Percentiles rank a stretch among this genome's conserved stretches.
phyloP scores from a whole-genome alignment of 2,888 invertebrate genomes.

The Protonemura montana region DNA sequence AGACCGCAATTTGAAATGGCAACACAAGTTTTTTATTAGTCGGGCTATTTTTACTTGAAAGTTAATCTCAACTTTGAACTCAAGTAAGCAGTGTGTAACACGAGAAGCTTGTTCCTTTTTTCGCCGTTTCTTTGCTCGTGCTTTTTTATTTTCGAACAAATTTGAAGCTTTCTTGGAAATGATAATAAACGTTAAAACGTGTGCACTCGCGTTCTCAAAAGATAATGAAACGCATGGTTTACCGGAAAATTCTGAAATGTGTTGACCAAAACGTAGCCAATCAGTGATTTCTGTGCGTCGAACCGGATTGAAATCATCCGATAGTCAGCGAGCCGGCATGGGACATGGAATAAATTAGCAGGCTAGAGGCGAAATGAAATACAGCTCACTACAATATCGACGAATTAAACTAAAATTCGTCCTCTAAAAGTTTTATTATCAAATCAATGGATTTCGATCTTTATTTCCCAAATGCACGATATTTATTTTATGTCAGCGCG shows the following conservation, averaged over 20 bases:
- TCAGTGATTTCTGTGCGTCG: background rate
- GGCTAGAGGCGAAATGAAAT: background rate
- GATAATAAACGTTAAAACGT: background rate
- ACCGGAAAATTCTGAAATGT: background rate
- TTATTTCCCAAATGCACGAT: constrained; percentile 12
- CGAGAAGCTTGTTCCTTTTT: background rate
- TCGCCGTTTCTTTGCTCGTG: background rate
- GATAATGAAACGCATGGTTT: background rate
- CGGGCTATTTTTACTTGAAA: background rate
- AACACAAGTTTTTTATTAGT: constrained; percentile 17
- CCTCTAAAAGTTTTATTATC: constrained; percentile 12
- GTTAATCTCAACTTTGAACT: background rate
- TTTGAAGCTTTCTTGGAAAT: background rate
- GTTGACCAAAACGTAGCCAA: background rate
- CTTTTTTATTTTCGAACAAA: background rate
- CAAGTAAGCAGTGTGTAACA: background rate
- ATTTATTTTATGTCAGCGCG: background rate
- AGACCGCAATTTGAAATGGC: constrained; percentile 30
- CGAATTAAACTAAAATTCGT: background rate
- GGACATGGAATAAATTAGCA: background rate
- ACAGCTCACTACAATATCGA: background rate
- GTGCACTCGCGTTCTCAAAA: background rate
- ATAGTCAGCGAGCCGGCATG: background rate
- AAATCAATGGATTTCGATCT: constrained; percentile 2
- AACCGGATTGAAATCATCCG: background rate